Conservation (phyloP, 2,113 vertebrate genomes). For the Eretmochelys imbricata region DNA sequence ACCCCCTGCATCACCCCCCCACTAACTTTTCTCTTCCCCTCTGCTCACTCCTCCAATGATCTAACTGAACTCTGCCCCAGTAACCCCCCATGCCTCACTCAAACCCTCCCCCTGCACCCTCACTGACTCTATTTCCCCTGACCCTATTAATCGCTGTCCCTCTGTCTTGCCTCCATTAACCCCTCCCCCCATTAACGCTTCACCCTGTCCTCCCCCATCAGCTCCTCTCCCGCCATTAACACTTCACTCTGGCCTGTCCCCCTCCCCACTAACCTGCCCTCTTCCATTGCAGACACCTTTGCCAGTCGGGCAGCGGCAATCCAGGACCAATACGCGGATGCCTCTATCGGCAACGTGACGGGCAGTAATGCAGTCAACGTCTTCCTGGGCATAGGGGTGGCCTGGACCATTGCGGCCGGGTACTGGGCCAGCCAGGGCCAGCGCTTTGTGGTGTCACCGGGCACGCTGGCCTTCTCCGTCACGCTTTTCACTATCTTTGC, state of each 20-base stretch:
- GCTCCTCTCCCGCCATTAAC: conserved; percentile 49
- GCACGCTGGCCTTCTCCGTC: conserved; percentile 93
- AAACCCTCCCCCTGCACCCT: not conserved
- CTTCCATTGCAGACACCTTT: conserved; percentile 86
- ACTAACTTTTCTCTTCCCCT: not conserved
- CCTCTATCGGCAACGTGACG: conserved; percentile 92
- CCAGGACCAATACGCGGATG: conserved; percentile 93
- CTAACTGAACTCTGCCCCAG: not conserved
- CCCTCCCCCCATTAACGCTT: conserved; percentile 81
- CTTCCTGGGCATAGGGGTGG: conserved; percentile 93
- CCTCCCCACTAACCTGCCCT: not conserved
- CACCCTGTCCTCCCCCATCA: conserved; percentile 90
- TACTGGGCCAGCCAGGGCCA: conserved; percentile 88
- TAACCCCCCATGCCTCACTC: too few species aligned
- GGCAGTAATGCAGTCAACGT: conserved; percentile 95
- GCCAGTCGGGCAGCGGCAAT: conserved; percentile 93
- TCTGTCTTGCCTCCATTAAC: conserved; percentile 69
- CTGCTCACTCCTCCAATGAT: not conserved
- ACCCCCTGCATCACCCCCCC: not conserved
- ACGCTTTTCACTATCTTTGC: conserved; percentile 95
- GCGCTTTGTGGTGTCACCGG: conserved; percentile 84
- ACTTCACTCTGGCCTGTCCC: not conserved
- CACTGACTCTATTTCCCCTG: not conserved
- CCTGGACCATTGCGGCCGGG: conserved; percentile 92
- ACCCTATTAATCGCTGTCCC: conserved; percentile 85